Conservation (phyloP, 1,140 invertebrate species). For the Xylocopa sonorina region DNA sequence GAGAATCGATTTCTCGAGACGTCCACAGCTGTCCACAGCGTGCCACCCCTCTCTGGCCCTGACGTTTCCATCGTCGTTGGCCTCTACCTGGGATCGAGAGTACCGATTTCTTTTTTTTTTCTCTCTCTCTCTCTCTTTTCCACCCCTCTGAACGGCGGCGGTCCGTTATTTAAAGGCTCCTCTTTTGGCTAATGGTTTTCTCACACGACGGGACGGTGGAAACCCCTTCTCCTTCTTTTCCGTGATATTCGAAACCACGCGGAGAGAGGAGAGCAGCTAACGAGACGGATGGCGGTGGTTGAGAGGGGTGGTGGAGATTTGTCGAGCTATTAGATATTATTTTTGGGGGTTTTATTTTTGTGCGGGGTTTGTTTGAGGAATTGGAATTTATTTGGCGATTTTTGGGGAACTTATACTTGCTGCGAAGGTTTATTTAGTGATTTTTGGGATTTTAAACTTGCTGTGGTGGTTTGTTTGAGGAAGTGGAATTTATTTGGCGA, state of each 20-base stretch:
- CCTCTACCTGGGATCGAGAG: constrained; percentile 74
- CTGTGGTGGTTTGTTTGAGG: too few species aligned
- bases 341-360: too few species aligned
- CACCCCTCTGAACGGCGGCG: constrained; percentile 58
- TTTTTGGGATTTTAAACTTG: too few species aligned
- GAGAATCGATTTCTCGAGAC: background rate
- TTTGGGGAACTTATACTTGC: too few species aligned
- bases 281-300: background rate
- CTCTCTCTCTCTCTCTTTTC: constrained; percentile 57
- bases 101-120: constrained; percentile 69
- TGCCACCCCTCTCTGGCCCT: background rate
- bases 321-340: too few species aligned
- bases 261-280: constrained; percentile 44
- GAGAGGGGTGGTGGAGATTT: background rate
- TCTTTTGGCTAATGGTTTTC: constrained; percentile 76
- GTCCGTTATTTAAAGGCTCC: constrained; percentile 74
- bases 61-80: constrained; percentile 37
- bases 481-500: too few species aligned
- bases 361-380: too few species aligned
- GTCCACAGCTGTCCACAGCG: constrained; percentile 12
- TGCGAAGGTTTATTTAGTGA: too few species aligned
- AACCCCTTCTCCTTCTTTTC: constrained; percentile 75
- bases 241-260: constrained; percentile 59
- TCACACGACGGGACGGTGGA: constrained; percentile 71
- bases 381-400: too few species aligned